phyloP scores from a whole-genome alignment of 2,113 vertebrate genomes.

The Orthochromis indermauri region DNA sequence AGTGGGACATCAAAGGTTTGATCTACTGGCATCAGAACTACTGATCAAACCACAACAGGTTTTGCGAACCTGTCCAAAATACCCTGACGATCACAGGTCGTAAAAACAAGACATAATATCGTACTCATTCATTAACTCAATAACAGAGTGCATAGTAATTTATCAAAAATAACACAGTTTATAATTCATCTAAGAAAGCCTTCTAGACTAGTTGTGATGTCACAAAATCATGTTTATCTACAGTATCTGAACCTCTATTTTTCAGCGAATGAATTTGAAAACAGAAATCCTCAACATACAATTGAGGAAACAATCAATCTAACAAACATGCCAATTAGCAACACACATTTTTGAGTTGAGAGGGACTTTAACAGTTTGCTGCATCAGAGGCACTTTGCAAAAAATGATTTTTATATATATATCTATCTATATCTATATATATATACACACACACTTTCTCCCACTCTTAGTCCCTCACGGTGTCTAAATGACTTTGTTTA shows the following conservation, averaged over 20 bases:
- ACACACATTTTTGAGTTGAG: not conserved
- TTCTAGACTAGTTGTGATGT: not conserved
- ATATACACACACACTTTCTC: not conserved
- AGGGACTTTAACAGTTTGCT: not conserved
- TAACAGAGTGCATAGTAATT: not conserved
- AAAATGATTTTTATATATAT: fast-evolving
- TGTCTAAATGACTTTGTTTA: not conserved
- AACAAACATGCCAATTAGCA: not conserved
- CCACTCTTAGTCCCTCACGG: not conserved
- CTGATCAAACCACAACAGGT: not conserved
- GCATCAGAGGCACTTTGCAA: not conserved
- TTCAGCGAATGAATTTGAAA: not conserved
- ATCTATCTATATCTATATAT: fast-evolving
- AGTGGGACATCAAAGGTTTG: not conserved
- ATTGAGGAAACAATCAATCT: not conserved
- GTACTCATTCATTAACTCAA: not conserved
- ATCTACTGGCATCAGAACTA: not conserved
- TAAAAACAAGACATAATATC: not conserved
- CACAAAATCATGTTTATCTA: not conserved
- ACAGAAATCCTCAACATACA: not conserved
- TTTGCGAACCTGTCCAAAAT: not conserved
- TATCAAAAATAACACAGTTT: not conserved
- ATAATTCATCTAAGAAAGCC: not conserved
- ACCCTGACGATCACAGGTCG: not conserved
- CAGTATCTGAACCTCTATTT: not conserved